Evolutionary conservation across 2,797 vertebrate genomes (phyloP), one percentile per base, ranked within the genome.

Genomic region (Hypotaenidia philippensis): DNA sequence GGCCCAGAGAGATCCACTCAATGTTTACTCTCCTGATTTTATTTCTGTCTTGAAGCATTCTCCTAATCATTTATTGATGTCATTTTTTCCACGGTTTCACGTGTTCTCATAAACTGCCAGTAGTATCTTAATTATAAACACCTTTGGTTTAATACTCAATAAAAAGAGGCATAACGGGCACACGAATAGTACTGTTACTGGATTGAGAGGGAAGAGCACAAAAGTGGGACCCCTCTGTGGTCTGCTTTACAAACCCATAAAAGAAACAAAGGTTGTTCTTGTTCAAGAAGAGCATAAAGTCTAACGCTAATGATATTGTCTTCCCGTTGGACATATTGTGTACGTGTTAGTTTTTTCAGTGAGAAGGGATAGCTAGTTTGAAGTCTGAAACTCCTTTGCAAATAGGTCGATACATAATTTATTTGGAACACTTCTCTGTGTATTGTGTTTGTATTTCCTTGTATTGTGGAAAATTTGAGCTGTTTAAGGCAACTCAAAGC

Each of bases 31-130:
- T 82, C 52, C 22, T 60, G 60, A 76, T 88, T 84, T 95, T 88
- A 82, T 94, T 94, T 97, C 70, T 83, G 0, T 76, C 49, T 82
- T 82, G 59, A 76, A 90, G n/a, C 53, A 60, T 82, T 87, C 50
- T 93, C 56, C 38, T 82, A 78, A 93, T 92, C 79, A 94, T 76
- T 91, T 93, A 93, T 94, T 86, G 72, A 41, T 71, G 0, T 27
- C 76, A 68, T 84, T 34, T 82, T 74, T 79, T n/a, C 57, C 47
- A 38, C 0, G 0, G 79, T 92, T 89, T 69, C 63, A 25, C 77
- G 27, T 47, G 26, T 82, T 69, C 56, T 70, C 38, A 27, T 86
- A 88, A 93, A 91, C 56, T 55, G 21, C 10, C 17, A 64, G 31
- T 70, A 34, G 6, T 57, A 29, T 72, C 76, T 82, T 88, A 79